Conservation (phyloP, 2,888 invertebrate genomes). For the Taphrorychus bicolor region DNA sequence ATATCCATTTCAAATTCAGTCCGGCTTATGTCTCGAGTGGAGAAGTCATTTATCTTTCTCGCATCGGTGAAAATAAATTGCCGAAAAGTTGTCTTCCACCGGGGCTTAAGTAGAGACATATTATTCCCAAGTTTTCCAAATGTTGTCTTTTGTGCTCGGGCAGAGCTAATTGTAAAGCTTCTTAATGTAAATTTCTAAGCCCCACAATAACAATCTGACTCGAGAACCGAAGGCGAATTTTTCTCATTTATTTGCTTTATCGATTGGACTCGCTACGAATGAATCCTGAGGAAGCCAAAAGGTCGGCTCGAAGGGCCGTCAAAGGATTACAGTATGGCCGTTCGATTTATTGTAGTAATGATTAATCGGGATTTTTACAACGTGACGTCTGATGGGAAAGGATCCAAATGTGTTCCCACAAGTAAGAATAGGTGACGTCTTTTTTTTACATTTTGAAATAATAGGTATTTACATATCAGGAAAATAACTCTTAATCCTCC, state of each 20-base stretch:
- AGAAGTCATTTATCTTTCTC: slow-evolving; percentile 11
- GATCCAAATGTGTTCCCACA: too few species aligned
- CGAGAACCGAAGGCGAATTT: not conserved
- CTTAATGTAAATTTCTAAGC: not conserved
- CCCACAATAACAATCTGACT: not conserved
- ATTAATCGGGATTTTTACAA: not conserved
- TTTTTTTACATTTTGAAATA: too few species aligned
- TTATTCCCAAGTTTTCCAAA: slow-evolving; percentile 1
- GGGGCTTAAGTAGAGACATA: not conserved
- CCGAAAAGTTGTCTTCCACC: slow-evolving; percentile 5
- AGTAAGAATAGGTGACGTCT: not conserved
- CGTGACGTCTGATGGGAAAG: too few species aligned
- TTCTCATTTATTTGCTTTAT: not conserved
- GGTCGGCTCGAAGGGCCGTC: not conserved
- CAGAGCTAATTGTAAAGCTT: not conserved
- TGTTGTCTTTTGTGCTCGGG: not conserved
- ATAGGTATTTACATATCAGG: too few species aligned
- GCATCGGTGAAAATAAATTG: slow-evolving; percentile 2
- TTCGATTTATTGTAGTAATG: not conserved
- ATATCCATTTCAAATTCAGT: slow-evolving; percentile 11
- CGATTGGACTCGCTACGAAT: not conserved
- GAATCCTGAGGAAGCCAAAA: not conserved
- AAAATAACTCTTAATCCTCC: too few species aligned
- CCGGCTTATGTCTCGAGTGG: not conserved
- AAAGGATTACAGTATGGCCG: not conserved